These are phyloP conservation scores for Matsumyia berberina DNA, from an alignment of 2,888 invertebrate species.

Conservation along the genomic window DNA sequence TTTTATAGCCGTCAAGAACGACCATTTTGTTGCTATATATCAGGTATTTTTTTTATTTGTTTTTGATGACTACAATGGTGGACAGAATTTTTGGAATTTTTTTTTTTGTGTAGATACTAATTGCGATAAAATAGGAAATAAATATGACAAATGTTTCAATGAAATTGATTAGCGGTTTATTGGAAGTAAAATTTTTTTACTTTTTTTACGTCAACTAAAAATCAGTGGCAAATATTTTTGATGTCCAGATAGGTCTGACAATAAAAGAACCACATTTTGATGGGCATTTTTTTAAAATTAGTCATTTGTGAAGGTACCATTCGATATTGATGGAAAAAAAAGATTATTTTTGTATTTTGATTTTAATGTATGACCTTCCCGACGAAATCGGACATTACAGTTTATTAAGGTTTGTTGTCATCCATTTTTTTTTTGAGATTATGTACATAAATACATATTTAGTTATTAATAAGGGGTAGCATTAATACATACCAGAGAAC, in stretches of 20 bases:
- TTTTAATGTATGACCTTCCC: too few relatives aligned
- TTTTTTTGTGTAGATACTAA: not conserved
- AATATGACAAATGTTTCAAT: slow-evolving; percentile 14
- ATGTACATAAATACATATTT: too few relatives aligned
- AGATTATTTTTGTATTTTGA: too few relatives aligned
- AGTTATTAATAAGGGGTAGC: too few relatives aligned
- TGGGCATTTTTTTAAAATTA: too few relatives aligned
- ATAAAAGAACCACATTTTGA: too few relatives aligned
- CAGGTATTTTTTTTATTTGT: slow-evolving; percentile 29
- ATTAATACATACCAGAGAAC: too few relatives aligned
- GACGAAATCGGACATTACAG: too few relatives aligned
- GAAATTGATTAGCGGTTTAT: not conserved
- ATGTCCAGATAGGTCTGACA: not conserved
- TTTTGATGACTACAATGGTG: slow-evolving; percentile 38
- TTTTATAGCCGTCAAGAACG: slow-evolving; percentile 42
- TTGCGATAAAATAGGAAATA: not conserved
- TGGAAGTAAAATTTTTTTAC: not conserved
- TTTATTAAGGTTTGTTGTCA: too few relatives aligned
- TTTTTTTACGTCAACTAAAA: not conserved
- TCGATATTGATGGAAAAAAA: too few relatives aligned
- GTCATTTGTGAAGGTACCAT: not conserved
- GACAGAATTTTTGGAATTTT: not conserved
- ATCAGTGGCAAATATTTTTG: slow-evolving; percentile 7
- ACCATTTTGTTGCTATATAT: slow-evolving; percentile 45
- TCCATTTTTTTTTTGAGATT: too few relatives aligned